Evolutionary conservation across 2,113 vertebrate species (phyloP).

Genomic region (Myotis brandtii): DNA sequence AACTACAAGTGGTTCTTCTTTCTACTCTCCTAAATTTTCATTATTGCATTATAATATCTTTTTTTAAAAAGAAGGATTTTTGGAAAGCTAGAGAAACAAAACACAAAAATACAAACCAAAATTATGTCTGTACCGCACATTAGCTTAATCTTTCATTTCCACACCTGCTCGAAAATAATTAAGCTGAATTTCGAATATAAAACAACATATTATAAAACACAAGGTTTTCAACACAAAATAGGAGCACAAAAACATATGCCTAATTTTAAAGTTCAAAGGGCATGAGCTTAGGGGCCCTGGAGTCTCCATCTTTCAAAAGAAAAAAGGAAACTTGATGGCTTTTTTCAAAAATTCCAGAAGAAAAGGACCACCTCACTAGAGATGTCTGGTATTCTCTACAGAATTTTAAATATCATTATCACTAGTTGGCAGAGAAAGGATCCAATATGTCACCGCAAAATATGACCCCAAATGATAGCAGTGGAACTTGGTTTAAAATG

Average conservation of each 20-base stretch:
- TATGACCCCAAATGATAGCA: slow-evolving; percentile 37
- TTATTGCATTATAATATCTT: neutral
- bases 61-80: neutral
- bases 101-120: neutral
- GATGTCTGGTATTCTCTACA: slow-evolving; percentile 45
- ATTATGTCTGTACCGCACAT: neutral
- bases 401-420: slow-evolving; percentile 62
- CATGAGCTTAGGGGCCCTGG: neutral
- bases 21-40: slow-evolving; percentile 27
- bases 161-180: slow-evolving; percentile 36
- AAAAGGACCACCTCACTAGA: slow-evolving; percentile 54
- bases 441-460: slow-evolving; percentile 58
- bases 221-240: slow-evolving; percentile 28
- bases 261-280: slow-evolving; percentile 27
- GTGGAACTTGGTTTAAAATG: neutral
- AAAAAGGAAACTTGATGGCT: slow-evolving; percentile 15
- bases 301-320: neutral
- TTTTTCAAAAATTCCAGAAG: slow-evolving; percentile 50
- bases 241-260: neutral
- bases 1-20: slow-evolving; percentile 8
- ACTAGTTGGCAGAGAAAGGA: slow-evolving; percentile 54
- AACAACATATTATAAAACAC: neutral
- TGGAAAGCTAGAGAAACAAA: neutral
- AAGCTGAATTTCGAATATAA: slow-evolving; percentile 22
- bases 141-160: slow-evolving; percentile 32